Conservation (phyloP, 2,797 vertebrate species). For the Bovichtus diacanthus region DNA sequence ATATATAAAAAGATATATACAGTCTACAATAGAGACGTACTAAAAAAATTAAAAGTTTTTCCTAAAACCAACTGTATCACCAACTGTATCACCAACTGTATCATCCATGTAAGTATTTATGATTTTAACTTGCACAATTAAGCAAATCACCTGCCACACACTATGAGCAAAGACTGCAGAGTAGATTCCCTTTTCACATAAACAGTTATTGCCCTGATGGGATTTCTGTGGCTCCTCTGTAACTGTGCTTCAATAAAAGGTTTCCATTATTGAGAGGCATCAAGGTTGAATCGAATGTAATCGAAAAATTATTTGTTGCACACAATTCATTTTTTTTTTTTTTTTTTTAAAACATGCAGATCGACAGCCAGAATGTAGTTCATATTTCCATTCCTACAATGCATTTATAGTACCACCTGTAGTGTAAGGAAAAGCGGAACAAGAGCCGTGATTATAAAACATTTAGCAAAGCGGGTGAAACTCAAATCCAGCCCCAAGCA, state of each 20-base stretch:
- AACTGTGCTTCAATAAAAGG: slow-evolving; percentile 3
- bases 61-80: not conserved
- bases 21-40: no score
- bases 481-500: not conserved
- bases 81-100: no score
- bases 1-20: no score
- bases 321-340: no score
- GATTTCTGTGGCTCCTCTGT: slow-evolving; percentile 11
- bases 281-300: slow-evolving; percentile 17
- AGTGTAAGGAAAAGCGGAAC: not conserved
- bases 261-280: slow-evolving; percentile 19
- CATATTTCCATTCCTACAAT: not conserved
- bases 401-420: not conserved
- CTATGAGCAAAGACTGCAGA: not conserved
- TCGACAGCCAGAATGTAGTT: not conserved
- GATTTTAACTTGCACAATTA: not conserved
- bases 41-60: not conserved
- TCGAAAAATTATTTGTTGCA: slow-evolving; percentile 9
- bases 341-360: no score
- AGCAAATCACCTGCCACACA: not conserved
- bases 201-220: slow-evolving; percentile 3
- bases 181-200: not conserved
- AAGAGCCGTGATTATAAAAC: not conserved
- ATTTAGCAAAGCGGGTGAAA: slow-evolving; percentile 1
- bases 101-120: not conserved